Base-by-base conservation (phyloP, 2,113 vertebrate genomes). In the Octodon degus region DNA sequence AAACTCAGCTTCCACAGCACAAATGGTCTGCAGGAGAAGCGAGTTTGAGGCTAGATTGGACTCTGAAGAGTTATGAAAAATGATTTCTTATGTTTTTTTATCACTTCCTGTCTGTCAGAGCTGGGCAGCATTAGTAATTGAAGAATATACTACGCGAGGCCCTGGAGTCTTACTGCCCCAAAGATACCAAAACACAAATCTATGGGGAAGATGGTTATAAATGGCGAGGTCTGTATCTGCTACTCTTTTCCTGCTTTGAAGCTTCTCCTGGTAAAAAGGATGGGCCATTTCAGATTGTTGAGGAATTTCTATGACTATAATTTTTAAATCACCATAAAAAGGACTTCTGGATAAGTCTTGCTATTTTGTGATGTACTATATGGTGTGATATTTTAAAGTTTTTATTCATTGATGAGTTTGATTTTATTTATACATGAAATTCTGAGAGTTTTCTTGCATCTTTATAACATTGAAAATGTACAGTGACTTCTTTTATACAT, bases 11-110 rank as follows among this genome's bases (percentile, higher is more conserved):
- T 94, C 2, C 47, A 91, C 74, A 89, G 50, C 84, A 74, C 76
- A 87, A 68, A 87, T 34, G 97, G 74, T 76, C 53, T 91, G 97
- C 92, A 92, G 96, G 90, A 58, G 58, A 97, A 83, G 81, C 76
- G 68, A 94, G 93, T 97, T 94, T 97, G 96, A 90, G 94, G 95
- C 86, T 91, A 90, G 97, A 98, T 97, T 98, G 97, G 96, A 92
- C 98, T 98, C 98, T 94, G 27, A 98, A 98, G 98, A 97, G 94
- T 98, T 97, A 97, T 98, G 97, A 99, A 98, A 98, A 98, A 97
- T 97, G 97, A 91, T 91, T 97, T 97, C 86, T 98, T 84, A 27
- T 90, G 91, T 93, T 89, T 89, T 97, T 97, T 89, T 94, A 84
- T 97, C 81, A 95, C 74, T 98, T 98, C 93, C 97, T 97, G 96